Conservation (phyloP, 2,113 vertebrate species). For the Odontesthes bonariensis region DNA sequence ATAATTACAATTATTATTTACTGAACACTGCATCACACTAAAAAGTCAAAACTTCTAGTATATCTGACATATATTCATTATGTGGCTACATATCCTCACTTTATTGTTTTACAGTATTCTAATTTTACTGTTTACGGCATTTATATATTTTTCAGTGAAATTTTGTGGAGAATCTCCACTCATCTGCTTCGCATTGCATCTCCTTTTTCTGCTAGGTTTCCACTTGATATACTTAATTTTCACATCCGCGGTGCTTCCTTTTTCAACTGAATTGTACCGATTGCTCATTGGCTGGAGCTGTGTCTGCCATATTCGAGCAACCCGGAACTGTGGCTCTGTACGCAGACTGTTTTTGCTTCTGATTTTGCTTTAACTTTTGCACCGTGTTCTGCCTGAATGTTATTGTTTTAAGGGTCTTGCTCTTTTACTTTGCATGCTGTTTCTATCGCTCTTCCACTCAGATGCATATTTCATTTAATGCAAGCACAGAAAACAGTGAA, state of each 20-base stretch:
- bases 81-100: no score
- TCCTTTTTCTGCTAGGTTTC: neutral
- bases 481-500: neutral
- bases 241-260: neutral
- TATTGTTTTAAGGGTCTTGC: neutral
- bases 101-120: no score
- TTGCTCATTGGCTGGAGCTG: conserved; percentile 29
- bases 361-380: conserved; percentile 15
- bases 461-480: neutral
- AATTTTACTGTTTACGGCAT: no score
- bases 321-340: neutral
- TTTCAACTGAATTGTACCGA: conserved; percentile 4
- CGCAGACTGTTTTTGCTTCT: neutral
- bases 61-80: no score
- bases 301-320: neutral
- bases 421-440: neutral
- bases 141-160: neutral
- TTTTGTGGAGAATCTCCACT: neutral
- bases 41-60: no score
- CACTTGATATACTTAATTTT: no score
- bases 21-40: no score
- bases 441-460: neutral
- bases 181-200: neutral
- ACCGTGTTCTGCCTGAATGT: neutral
- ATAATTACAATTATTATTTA: no score